Evolutionary conservation across 2,888 invertebrate species (phyloP), one percentile per base, ranked within the genome.

Genomic region (Limenitis camilla): DNA sequence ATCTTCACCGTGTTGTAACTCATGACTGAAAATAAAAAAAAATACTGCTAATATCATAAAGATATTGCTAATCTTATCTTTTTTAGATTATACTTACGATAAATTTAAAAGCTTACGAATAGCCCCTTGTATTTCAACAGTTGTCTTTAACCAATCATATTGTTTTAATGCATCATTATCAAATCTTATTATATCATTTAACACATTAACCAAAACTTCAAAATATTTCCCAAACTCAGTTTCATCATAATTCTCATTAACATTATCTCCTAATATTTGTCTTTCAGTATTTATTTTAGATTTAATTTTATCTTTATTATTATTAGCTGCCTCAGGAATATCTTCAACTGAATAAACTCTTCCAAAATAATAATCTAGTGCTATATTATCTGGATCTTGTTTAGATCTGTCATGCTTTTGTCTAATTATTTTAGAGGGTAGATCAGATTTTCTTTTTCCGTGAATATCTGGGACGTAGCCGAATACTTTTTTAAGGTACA

Each of bases 81-180:
- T 19, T 10, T 32, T 31, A 42, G 1, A 30, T 8, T 19, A 33
- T 44, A 61, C 83, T 81, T 68, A 86, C 85, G 54, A 66, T 6
- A 83, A 53, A 10, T 64, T 58, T 3, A 62, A 52, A 5, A 84
- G 49, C 58, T 78, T 84, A 1, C 58, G 47, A 6, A 82, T 51
- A 0, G 74, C 77, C 0, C 78, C 61, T 41, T 69, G 69, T 11
- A 84, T 61, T 31, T 81, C 74, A 0, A 85, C 78, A 0, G 82
- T 67, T 0, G 77, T 73, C 1, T 66, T 62, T 4, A 85, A 55
- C 85, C 85, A 86, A 56, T 78, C 71, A 33, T 79, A 86, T 31
- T 72, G 61, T 0, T 58, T 45, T 3, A 85, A 61, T 0, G 62
- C 69, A 8, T 61, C 63, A 31, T 66, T 69, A 8, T 78, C 61